Conservation (phyloP, 2,113 vertebrate species). For the Scophthalmus maximus region DNA sequence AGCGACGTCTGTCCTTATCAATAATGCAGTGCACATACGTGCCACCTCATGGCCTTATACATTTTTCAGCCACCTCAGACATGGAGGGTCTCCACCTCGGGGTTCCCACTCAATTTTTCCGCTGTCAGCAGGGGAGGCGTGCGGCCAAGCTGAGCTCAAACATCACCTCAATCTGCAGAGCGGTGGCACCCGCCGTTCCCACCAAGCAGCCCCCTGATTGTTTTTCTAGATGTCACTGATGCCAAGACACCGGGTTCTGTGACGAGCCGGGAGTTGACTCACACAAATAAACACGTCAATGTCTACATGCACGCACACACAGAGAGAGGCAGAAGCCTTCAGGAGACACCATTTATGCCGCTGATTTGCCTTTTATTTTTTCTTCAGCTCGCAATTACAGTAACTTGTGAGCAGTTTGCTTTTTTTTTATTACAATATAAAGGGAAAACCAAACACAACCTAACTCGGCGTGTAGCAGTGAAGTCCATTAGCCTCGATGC, state of each 20-base stretch:
- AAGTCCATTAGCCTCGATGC: background rate
- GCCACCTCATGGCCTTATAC: constrained; percentile 69
- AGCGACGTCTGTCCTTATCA: constrained; percentile 62
- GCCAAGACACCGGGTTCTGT: constrained; percentile 1
- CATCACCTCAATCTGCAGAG: constrained; percentile 30
- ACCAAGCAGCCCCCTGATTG: constrained; percentile 14
- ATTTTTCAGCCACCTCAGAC: constrained; percentile 77
- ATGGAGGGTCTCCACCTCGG: constrained; percentile 64
- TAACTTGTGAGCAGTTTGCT: too few relatives aligned
- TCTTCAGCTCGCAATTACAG: background rate
- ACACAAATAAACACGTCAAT: background rate
- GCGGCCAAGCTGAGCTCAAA: constrained; percentile 41
- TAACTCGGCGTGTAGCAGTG: background rate
- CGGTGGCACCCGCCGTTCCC: constrained; percentile 37
- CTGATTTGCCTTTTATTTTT: background rate
- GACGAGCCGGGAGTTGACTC: constrained; percentile 9
- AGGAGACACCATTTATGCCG: constrained; percentile 6
- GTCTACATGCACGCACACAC: background rate
- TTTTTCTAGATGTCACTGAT: constrained; percentile 27
- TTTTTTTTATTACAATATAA: too few relatives aligned
- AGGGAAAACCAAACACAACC: background rate
- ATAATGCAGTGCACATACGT: constrained; percentile 75
- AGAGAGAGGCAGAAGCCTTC: background rate
- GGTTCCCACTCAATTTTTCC: constrained; percentile 57
- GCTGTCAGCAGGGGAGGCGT: constrained; percentile 40